Evolutionary conservation across 2,888 invertebrate genomes (phyloP).

Genomic region (Scrobipalpa atriplicella): DNA sequence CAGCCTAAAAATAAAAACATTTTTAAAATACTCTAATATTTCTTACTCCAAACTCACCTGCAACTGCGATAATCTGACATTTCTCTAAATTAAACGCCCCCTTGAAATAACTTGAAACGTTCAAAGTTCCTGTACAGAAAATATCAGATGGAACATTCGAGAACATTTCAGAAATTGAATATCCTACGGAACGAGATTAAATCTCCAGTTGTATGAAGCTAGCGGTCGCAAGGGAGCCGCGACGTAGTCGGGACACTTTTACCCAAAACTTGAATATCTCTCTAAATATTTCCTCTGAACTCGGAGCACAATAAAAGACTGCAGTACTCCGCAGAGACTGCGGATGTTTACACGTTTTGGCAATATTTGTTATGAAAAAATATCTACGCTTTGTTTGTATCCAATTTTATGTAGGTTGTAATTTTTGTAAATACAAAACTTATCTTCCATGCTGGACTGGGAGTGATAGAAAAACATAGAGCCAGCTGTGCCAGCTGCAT

Average conservation of each 20-base stretch:
- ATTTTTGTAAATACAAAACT: too few species aligned
- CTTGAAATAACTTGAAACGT: constrained; percentile 22
- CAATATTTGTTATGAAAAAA: neutral
- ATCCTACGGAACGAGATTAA: constrained; percentile 32
- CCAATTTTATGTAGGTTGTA: too few species aligned
- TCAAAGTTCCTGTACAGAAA: constrained; percentile 30
- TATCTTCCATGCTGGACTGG: too few species aligned
- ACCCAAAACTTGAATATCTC: constrained; percentile 17
- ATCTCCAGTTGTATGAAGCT: constrained; percentile 29
- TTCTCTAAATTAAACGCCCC: constrained; percentile 23
- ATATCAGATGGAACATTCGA: constrained; percentile 26
- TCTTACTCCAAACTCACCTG: too few species aligned
- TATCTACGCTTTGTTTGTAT: neutral
- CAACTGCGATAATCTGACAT: neutral
- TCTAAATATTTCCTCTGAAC: constrained; percentile 2
- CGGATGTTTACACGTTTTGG: neutral
- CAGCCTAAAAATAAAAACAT: too few species aligned
- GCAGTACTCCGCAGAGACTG: neutral
- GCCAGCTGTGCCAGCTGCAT: too few species aligned
- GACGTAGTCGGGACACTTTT: constrained; percentile 12
- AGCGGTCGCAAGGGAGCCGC: constrained; percentile 26
- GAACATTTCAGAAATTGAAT: constrained; percentile 36
- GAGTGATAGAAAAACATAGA: too few species aligned
- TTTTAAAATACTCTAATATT: too few species aligned
- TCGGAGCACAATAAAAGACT: constrained; percentile 11